Conservation (phyloP, 2,888 invertebrate species). For the Xylota segnis region DNA sequence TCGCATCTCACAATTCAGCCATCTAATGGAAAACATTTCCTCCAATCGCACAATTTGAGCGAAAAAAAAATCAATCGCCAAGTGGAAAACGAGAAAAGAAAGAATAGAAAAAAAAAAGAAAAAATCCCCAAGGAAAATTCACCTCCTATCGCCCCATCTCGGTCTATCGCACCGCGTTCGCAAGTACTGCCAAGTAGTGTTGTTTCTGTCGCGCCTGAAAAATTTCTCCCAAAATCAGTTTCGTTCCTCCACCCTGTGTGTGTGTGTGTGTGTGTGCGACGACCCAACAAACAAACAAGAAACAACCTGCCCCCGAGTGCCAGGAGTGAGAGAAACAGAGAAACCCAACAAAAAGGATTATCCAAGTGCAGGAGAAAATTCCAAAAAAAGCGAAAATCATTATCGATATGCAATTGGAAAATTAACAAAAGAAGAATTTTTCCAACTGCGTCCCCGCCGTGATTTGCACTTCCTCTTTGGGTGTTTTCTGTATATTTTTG, state of each 20-base stretch:
- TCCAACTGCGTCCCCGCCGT: slow-evolving; percentile 30
- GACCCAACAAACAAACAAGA: slow-evolving; percentile 73
- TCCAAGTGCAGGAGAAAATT: slow-evolving; percentile 56
- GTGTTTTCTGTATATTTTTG: too few relatives aligned
- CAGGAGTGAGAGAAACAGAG: slow-evolving; percentile 55
- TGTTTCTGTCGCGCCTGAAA: slow-evolving; percentile 61
- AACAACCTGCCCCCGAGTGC: slow-evolving; percentile 67
- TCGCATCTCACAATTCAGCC: slow-evolving; percentile 1
- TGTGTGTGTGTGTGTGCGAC: slow-evolving; percentile 24
- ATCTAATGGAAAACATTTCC: slow-evolving; percentile 39
- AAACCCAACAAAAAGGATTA: slow-evolving; percentile 58
- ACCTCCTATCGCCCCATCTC: slow-evolving; percentile 62
- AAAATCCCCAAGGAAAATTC: slow-evolving; percentile 53
- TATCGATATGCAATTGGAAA: slow-evolving; percentile 66
- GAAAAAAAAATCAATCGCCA: slow-evolving; percentile 71
- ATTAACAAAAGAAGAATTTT: slow-evolving; percentile 58
- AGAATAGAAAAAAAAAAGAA: slow-evolving; percentile 18
- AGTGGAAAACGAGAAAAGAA: slow-evolving; percentile 59
- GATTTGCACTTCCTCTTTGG: slow-evolving; percentile 38
- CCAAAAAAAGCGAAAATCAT: slow-evolving; percentile 25
- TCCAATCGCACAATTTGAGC: slow-evolving; percentile 39
- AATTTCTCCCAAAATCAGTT: slow-evolving; percentile 61
- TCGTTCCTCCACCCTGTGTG: slow-evolving; percentile 30
- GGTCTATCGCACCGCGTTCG: slow-evolving; percentile 54
- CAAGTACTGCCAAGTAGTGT: slow-evolving; percentile 50